Percentiles rank a stretch among this genome's conserved stretches.
phyloP scores from a whole-genome alignment of 2,797 vertebrate genomes.

The Acomys russatus region DNA sequence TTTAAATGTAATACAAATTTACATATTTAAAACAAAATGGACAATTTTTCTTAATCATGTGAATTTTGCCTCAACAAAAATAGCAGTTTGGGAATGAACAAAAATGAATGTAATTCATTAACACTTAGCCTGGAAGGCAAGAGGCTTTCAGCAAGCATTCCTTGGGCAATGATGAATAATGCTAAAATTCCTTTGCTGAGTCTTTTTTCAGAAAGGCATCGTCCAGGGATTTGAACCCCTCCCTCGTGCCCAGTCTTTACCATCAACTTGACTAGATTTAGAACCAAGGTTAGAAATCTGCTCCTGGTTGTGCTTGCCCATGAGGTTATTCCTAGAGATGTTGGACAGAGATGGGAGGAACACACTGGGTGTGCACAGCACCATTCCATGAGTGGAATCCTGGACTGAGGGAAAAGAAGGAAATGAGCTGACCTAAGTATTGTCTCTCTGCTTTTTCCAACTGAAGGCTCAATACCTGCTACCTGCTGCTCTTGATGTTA shows the following conservation, averaged over 20 bases:
- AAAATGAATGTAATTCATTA: conserved; percentile 39
- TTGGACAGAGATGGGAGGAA: not conserved
- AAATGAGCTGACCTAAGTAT: not conserved
- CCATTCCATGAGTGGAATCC: too few species aligned
- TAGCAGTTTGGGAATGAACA: conserved; percentile 28
- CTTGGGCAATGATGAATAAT: not conserved
- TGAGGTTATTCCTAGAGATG: not conserved
- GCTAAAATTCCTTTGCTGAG: not conserved
- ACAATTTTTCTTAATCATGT: not conserved
- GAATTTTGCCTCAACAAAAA: conserved; percentile 15
- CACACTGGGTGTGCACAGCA: not conserved
- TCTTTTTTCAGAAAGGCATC: conserved; percentile 49
- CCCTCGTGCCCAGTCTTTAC: not conserved
- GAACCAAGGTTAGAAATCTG: too few species aligned
- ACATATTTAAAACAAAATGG: not conserved
- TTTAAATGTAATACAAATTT: not conserved
- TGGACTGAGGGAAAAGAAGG: not conserved
- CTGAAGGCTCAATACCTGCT: not conserved
- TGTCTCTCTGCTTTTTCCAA: not conserved
- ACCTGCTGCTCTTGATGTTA: not conserved
- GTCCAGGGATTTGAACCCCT: conserved; percentile 40
- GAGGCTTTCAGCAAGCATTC: not conserved
- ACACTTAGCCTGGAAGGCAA: not conserved
- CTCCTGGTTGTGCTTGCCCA: not conserved
- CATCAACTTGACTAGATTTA: not conserved